A percentile compares a stretch with the other conserved stretches of the same genome.
Evolutionary conservation across 2,797 vertebrate genomes (phyloP).

Genomic region (Sardinella longiceps): DNA sequence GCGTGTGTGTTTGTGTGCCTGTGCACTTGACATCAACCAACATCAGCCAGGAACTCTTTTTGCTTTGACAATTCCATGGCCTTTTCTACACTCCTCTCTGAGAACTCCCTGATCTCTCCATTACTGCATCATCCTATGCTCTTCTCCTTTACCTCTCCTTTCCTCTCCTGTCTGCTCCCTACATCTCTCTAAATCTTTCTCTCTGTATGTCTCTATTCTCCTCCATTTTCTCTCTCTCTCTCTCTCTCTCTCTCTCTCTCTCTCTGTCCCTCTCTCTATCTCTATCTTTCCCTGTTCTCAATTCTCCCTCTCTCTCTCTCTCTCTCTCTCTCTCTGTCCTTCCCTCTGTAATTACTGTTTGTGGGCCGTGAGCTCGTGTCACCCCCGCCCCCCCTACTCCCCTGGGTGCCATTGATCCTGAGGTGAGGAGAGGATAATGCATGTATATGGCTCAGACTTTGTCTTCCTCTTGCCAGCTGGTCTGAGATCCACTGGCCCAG

Average conservation of each 20-base stretch:
- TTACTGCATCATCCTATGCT: not conserved
- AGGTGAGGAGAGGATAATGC: not conserved
- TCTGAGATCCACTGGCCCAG: not conserved
- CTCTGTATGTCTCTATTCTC: not conserved
- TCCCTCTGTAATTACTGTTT: not conserved
- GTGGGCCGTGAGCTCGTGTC: slow-evolving; percentile 33
- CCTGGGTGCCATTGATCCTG: slow-evolving; percentile 46
- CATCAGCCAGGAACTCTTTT: no score
- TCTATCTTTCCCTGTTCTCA: not conserved
- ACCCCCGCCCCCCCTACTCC: slow-evolving; percentile 22
- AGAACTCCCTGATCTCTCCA: not conserved
- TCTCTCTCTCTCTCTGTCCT: not conserved
- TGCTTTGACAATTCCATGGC: no score
- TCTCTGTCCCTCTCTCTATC: not conserved
- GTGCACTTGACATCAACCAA: no score
- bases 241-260: not conserved
- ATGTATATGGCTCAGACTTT: slow-evolving; percentile 29
- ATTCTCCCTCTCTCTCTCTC: no score
- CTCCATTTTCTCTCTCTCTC: not conserved
- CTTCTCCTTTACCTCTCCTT: not conserved
- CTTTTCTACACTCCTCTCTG: not conserved
- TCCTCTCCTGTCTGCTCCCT: not conserved
- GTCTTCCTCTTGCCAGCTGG: not conserved
- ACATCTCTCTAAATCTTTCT: not conserved
- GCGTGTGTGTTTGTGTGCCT: no score